Percentiles rank a stretch among this genome's conserved stretches.
Conservation (phyloP, 1,140 invertebrate genomes). For the Sarcophaga peregrina region DNA sequence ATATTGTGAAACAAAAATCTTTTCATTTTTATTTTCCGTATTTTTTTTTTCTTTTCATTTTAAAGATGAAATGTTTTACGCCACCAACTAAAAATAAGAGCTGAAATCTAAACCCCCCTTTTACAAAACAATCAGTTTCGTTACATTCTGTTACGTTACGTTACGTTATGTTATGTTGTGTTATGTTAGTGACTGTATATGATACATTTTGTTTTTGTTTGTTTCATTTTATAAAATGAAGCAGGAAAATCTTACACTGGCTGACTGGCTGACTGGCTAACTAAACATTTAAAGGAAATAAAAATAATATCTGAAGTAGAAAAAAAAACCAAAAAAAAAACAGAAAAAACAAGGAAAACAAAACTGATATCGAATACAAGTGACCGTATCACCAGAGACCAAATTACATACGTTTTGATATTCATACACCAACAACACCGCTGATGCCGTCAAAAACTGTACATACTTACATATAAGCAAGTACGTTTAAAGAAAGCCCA, state of each 20-base stretch:
- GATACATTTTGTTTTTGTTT: not conserved
- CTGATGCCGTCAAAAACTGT: not conserved
- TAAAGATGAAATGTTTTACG: not conserved
- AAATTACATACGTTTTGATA: not conserved
- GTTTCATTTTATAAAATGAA: not conserved
- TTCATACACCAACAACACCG: not conserved
- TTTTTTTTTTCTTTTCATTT: not conserved
- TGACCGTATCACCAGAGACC: conserved; percentile 30
- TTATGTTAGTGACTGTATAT: too few species aligned
- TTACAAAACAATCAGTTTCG: conserved; percentile 22
- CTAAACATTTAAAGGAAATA: conserved; percentile 5
- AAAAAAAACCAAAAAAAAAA: too few species aligned
- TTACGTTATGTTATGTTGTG: too few species aligned
- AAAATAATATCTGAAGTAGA: not conserved
- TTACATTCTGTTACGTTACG: too few species aligned
- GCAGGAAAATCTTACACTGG: conserved; percentile 4
- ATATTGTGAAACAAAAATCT: conserved; percentile 6
- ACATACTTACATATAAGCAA: not conserved
- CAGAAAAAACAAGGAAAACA: conserved; percentile 4
- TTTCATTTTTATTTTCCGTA: not conserved
- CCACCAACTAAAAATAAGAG: not conserved
- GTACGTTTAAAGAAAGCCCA: too few species aligned
- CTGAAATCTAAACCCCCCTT: conserved; percentile 26
- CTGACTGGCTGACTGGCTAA: too few species aligned
- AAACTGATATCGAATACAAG: conserved; percentile 33